These are phyloP conservation scores for Vulpes ferrilata DNA, from an alignment of 2,113 vertebrate genomes.

Conservation along the genomic window DNA sequence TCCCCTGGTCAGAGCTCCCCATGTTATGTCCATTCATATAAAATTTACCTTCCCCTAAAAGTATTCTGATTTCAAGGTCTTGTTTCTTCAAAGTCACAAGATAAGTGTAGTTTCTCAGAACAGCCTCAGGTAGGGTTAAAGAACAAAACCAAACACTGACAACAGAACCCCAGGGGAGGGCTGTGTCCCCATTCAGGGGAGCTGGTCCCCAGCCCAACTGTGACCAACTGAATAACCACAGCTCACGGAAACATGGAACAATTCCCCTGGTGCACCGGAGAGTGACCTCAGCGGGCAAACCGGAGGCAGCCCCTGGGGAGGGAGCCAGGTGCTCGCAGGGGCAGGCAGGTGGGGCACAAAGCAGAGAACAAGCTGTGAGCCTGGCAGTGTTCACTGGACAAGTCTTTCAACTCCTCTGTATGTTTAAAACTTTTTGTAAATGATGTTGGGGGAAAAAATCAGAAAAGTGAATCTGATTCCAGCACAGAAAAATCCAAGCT, in stretches of 20 bases:
- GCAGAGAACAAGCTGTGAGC: rapidly evolving
- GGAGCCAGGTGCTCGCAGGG: too few relatives aligned
- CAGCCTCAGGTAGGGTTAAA: not conserved
- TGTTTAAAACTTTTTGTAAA: not conserved
- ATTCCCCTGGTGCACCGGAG: not conserved
- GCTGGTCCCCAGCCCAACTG: not conserved
- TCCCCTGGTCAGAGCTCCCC: too few relatives aligned
- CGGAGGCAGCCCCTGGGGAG: too few relatives aligned
- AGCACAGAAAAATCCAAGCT: not conserved
- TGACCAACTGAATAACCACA: too few relatives aligned
- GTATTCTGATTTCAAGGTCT: not conserved
- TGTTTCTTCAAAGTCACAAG: not conserved
- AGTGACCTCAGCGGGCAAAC: too few relatives aligned
- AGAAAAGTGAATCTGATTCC: not conserved
- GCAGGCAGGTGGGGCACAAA: rapidly evolving
- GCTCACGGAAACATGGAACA: not conserved
- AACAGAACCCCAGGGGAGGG: not conserved
- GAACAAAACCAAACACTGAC: not conserved
- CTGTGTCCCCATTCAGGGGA: not conserved
- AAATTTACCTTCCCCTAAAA: not conserved
- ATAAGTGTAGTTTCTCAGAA: not conserved
- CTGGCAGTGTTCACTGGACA: rapidly evolving
- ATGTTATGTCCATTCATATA: too few relatives aligned
- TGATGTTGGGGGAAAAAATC: not conserved
- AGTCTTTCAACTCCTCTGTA: not conserved